Base-by-base conservation (phyloP, 2,113 vertebrate genomes). In the Phainopepla nitens region DNA sequence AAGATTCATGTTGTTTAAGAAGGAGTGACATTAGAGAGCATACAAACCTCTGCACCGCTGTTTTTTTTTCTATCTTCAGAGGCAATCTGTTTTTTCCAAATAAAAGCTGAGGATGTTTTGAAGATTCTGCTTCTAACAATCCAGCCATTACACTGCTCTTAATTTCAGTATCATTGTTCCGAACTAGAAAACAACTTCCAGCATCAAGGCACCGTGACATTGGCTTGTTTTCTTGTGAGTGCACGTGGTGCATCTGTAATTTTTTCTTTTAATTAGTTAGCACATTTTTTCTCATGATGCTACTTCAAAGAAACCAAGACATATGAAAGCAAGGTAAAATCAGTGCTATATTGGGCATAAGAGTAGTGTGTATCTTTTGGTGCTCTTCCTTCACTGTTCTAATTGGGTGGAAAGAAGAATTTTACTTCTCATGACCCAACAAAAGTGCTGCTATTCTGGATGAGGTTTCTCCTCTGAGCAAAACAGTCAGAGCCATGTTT, bases 261-360 rank as follows among this genome's bases (percentile, higher is more conserved):
- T 79, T 90, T 81, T 73, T 42, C 19, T 84, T 90, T 78, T 61
- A 25, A 66, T 82, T 61, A 75, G 87, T 29, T 29, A 57, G 35
- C 42, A 23, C 2, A 4, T 90, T 57, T 61, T 83, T 65, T 65
- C 62, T 73, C 23, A 22, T 36, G 1, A 28, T 29, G 19, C 13
- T 62, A 9, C 61, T 92, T 85, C 16, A 88, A 58, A 86, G 56
- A 79, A 87, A 61, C 5, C 5, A 19, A 77, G 36, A 50, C 4
- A 12, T 4, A 17, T 15, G 56, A 89, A 89, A 77, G 29, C n/a
- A 39, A 77, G 25, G 24, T 51, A 23, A 64, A 56, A 83, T 36
- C 15, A 39, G 29, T 54, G 15, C 39, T 60, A 4, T 64, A 39
- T 7, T 3, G 0, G 23, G 16, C 3, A 1, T 29, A 61, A 21